These are phyloP conservation scores for Cliona cf. orientalis DNA, from an alignment of 37 sponge, comb jelly and placozoan genomes.

Conservation along the genomic window DNA sequence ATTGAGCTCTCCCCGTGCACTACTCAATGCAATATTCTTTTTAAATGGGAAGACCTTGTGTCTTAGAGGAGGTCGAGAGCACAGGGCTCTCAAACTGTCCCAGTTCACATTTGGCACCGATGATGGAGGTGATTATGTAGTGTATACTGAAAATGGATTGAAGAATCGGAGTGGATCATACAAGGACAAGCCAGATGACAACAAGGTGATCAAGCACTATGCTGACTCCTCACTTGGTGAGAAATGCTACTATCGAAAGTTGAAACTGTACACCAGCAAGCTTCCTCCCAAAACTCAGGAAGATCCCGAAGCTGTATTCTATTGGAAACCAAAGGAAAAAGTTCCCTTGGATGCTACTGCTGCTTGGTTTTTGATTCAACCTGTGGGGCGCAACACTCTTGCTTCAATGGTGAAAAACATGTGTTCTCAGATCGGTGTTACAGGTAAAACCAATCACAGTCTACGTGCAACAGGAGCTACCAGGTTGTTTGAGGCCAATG, in stretches of 20 bases:
- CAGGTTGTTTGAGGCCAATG: conserved; percentile 33
- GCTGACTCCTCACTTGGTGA: background rate
- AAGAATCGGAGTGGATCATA: conserved; percentile 23
- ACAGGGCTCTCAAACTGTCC: background rate
- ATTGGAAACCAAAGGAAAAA: background rate
- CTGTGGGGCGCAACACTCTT: conserved; percentile 22
- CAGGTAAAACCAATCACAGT: conserved; percentile 47
- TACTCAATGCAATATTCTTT: conserved; percentile 24
- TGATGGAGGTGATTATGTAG: conserved; percentile 1
- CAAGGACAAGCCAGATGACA: background rate
- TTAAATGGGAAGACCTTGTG: conserved; percentile 38
- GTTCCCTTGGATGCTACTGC: background rate
- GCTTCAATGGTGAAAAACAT: conserved; percentile 21
- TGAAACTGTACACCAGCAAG: conserved; percentile 1
- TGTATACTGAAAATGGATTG: conserved; percentile 31
- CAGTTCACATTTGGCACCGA: background rate
- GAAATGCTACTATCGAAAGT: conserved; percentile 5
- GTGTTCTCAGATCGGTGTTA: conserved; percentile 20
- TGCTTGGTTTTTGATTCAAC: conserved; percentile 11
- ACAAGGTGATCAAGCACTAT: conserved; percentile 18
- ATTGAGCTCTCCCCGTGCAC: background rate
- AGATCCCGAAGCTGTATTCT: background rate
- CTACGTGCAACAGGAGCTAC: conserved; percentile 52
- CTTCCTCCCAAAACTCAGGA: background rate
- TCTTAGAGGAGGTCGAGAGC: conserved; percentile 21